Base-by-base conservation (phyloP, 2,888 invertebrate species). In the Criorhina ranunculi region DNA sequence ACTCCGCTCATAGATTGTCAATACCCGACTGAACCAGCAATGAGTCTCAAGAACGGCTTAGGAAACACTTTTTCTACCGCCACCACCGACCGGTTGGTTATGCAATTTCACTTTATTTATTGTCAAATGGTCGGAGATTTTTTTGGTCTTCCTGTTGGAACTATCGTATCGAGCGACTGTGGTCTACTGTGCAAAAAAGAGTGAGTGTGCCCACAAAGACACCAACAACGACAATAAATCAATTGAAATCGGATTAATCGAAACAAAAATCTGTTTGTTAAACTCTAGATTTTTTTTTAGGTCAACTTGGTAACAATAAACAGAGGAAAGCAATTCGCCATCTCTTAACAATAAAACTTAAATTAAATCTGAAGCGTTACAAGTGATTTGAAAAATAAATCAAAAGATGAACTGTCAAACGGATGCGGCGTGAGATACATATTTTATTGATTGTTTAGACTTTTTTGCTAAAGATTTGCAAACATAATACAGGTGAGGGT, bases 121-220 rank as follows among this genome's bases (percentile, higher is more conserved):
- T 62, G 67, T 76, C 76, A 81, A 70, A 76, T 37, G 57, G 40
- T 64, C 29, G 69, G 37, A 24, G 24, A 24, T 6, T 33, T 62
- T 67, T 62, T 62, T 59, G 72, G 51, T 76, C 81, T 81, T 81
- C 81, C 81, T 81, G 81, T 76, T 81, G 31, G 8, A 62, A 53
- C 60, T 51, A 67, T 46, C 44, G 33, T 24, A 33, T 31, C 4
- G 24, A 3, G 24, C n/a, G 24, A 3, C 8, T n/a, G n/a, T 12
- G 31, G 59, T 57, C 15, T 66, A 42, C 17, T 70, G 62, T 62
- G 40, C 24, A 17, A 29, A 4, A 24, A 40, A 44, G 46, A 46
- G 31, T 24, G 35, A 59, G 5, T 59, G 40, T 59, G 12, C 31
- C 24, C 24, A 4, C 24, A 1, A 4, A 24, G 24, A 4, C 40